A percentile compares a stretch with the other conserved stretches of the same genome.
These are phyloP conservation scores for Cephus nigrinus DNA, from an alignment of 2,888 invertebrate species.

Conservation along the genomic window DNA sequence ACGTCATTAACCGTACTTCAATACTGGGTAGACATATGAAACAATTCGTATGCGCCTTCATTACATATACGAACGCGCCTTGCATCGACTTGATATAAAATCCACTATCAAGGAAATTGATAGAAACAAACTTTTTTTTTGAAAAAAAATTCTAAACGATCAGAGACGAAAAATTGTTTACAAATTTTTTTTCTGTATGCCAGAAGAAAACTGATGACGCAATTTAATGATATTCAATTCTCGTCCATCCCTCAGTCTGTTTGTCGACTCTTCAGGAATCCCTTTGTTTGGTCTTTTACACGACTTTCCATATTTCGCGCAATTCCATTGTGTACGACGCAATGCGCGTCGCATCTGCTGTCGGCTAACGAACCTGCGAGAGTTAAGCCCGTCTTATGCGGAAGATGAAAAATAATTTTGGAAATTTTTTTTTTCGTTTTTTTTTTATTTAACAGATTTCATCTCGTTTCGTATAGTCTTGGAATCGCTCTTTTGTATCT, in stretches of 20 bases:
- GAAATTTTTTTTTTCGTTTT: neutral
- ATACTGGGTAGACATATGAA: neutral
- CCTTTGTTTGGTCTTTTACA: slow-evolving; percentile 30
- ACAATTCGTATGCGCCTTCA: neutral
- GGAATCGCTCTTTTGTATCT: neutral
- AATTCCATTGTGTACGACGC: slow-evolving; percentile 21
- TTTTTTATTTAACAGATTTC: neutral
- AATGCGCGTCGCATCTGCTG: slow-evolving; percentile 3
- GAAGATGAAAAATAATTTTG: neutral
- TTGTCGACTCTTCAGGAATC: slow-evolving; percentile 32
- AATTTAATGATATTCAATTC: slow-evolving; percentile 45
- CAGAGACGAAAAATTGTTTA: neutral
- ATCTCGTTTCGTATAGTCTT: neutral
- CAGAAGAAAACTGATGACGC: slow-evolving; percentile 32
- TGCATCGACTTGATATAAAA: neutral
- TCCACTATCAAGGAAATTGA: neutral
- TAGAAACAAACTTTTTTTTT: neutral
- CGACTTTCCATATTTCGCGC: slow-evolving; percentile 21
- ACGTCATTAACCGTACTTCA: slow-evolving; percentile 9
- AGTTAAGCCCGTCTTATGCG: neutral
- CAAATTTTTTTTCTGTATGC: neutral
- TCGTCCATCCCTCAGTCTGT: slow-evolving; percentile 27
- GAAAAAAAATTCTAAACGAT: neutral
- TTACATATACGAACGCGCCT: neutral
- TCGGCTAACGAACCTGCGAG: neutral